Base-by-base conservation (phyloP, 1,140 invertebrate species). In the Euwallacea fornicatus region DNA sequence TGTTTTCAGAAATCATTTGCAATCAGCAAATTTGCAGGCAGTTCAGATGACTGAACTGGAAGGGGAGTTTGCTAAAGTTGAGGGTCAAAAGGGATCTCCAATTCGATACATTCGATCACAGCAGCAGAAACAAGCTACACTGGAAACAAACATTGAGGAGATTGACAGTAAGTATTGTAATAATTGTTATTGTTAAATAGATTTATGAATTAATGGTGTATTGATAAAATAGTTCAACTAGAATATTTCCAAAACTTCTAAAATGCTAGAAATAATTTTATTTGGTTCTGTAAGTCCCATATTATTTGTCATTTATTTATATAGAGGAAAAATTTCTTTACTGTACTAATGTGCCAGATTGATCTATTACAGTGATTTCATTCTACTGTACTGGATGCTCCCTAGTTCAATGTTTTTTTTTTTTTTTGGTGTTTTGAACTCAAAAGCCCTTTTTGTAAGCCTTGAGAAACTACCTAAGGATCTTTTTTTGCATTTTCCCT, bases 1-100 rank as follows among this genome's bases (percentile, higher is more conserved):
- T 58, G 8, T 64, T 64, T 64, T 69, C 71, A 73, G 95, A 82
- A 89, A 94, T 13, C 95, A 97, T 77, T 87, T 98, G 21, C 62
- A 73, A 53, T 43, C 71, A 59, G 86, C 88, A 15, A 87, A 88
- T 63, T 83, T 98, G 7, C 97, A 98, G 81, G 92, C 95, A 8
- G 90, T 98, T 2, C 92, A 96, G 80, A 83, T 97, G 15, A 87
- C 92, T 63, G 96, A 98, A 82, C 79, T 99, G 7, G 91, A 97
- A 76, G 86, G 89, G 11, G 94, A 97, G 80, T 98, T 98, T 84
- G 87, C 88, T 69, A 93, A 94, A 78, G 76, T 92, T 0, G 85
- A 85, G 50, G 86, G 88, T 6, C 87, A 88, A 71, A 94, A 91
- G 76, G 88, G 89, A 1, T 80, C 86, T 50, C 94, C 94, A 42